These are phyloP conservation scores for Pithecia hirsuta DNA, from an alignment of 2,797 vertebrate genomes.

Conservation along the genomic window DNA sequence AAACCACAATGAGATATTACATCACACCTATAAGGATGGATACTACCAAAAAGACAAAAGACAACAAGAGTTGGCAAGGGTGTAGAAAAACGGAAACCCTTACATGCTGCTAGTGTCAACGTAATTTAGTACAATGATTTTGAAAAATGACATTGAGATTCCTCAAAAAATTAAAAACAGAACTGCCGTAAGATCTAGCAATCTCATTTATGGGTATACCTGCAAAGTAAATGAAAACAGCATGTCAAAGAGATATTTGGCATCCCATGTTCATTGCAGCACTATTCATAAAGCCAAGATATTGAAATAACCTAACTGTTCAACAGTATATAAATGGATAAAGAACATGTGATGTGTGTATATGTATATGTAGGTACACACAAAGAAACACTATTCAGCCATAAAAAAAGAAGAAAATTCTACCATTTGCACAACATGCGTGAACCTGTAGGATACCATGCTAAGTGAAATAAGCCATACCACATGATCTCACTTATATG, in stretches of 20 bases:
- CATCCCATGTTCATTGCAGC: not conserved
- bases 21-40: not conserved
- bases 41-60: not conserved
- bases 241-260: not conserved
- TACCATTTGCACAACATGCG: not conserved
- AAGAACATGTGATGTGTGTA: not conserved
- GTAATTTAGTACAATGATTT: not conserved
- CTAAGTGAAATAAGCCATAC: not conserved
- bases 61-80: not conserved
- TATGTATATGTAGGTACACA: not conserved
- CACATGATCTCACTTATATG: not conserved
- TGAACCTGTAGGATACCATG: not conserved
- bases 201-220: not conserved
- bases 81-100: not conserved
- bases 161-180: not conserved
- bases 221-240: not conserved
- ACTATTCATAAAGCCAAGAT: not conserved
- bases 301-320: not conserved
- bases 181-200: not conserved
- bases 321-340: not conserved
- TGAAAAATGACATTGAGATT: no score
- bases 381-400: not conserved
- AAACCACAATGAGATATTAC: not conserved
- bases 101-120: not conserved
- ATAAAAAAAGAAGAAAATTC: not conserved